A percentile compares a stretch with the other conserved stretches of the same genome.
Evolutionary conservation across 2,888 invertebrate species (phyloP).

Genomic region (Thumatha senex): DNA sequence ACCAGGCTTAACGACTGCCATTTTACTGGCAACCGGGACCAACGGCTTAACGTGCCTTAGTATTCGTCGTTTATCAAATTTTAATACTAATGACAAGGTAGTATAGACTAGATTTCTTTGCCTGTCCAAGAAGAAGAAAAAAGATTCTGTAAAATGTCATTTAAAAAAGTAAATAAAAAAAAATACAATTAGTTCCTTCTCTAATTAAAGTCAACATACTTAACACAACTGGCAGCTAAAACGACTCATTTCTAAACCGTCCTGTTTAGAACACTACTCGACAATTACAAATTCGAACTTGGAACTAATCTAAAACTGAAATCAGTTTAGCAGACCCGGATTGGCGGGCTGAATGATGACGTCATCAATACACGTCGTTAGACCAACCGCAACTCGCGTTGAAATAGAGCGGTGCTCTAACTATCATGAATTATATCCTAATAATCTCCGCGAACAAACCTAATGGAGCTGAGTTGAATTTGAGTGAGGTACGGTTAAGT

Average conservation of each 20-base stretch:
- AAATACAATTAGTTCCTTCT: too few species aligned
- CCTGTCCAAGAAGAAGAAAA: too few species aligned
- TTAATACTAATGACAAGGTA: too few species aligned
- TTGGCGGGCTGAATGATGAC: constrained; percentile 75
- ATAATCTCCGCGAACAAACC: constrained; percentile 32
- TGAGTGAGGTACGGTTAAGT: not conserved
- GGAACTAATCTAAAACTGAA: constrained; percentile 71
- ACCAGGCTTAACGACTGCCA: too few species aligned
- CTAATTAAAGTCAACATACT: not conserved
- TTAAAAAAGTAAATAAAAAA: too few species aligned
- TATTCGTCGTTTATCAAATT: too few species aligned
- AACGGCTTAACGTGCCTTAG: too few species aligned
- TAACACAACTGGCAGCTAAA: too few species aligned
- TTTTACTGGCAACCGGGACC: too few species aligned
- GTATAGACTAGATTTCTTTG: too few species aligned
- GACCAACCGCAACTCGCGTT: constrained; percentile 61
- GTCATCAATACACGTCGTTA: constrained; percentile 71
- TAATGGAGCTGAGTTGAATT: not conserved
- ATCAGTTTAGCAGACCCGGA: constrained; percentile 67
- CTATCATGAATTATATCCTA: constrained; percentile 43
- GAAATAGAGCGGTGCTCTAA: constrained; percentile 25
- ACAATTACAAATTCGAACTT: constrained; percentile 67
- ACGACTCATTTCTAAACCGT: too few species aligned
- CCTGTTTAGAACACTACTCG: constrained; percentile 25
- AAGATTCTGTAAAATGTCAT: too few species aligned